Evolutionary conservation across 1,140 invertebrate genomes (phyloP).

Genomic region (Drosophila miranda): DNA sequence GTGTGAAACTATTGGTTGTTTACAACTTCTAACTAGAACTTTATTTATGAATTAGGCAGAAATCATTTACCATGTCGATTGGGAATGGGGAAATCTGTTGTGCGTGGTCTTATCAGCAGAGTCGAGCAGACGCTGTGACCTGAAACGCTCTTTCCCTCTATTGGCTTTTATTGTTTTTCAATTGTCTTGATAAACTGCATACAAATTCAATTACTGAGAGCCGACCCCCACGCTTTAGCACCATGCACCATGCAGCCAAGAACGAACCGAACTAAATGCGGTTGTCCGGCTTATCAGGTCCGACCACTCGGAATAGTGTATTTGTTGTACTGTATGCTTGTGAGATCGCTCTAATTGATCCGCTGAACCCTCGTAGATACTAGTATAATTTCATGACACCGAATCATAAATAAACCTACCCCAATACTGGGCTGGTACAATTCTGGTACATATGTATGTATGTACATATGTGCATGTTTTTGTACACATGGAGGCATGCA

Average conservation of each 20-base stretch:
- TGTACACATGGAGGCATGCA: background rate
- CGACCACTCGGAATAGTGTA: background rate
- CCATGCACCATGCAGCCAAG: background rate
- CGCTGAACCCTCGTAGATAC: conserved; percentile 42
- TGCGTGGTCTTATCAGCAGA: conserved; percentile 45
- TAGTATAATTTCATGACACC: conserved; percentile 52
- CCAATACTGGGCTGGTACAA: conserved; percentile 29
- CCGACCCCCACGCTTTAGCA: conserved; percentile 1
- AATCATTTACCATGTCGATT: background rate
- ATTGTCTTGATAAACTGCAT: conserved; percentile 64
- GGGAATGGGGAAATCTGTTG: conserved; percentile 12
- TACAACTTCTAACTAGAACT: conserved; percentile 57
- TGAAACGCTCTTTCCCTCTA: conserved; percentile 34
- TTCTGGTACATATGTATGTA: background rate
- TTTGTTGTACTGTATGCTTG: background rate
- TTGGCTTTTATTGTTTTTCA: conserved; percentile 60
- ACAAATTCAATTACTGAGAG: conserved; percentile 61
- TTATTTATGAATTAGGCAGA: conserved; percentile 43
- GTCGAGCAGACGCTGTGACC: conserved; percentile 5
- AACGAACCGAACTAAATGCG: conserved; percentile 28
- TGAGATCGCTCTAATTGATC: conserved; percentile 61
- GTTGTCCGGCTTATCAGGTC: conserved; percentile 47
- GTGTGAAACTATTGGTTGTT: conserved; percentile 46
- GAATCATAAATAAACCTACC: conserved; percentile 65
- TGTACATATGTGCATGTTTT: conserved; percentile 1